Conservation (phyloP, 2,888 invertebrate species). For the Unio delphinus region DNA sequence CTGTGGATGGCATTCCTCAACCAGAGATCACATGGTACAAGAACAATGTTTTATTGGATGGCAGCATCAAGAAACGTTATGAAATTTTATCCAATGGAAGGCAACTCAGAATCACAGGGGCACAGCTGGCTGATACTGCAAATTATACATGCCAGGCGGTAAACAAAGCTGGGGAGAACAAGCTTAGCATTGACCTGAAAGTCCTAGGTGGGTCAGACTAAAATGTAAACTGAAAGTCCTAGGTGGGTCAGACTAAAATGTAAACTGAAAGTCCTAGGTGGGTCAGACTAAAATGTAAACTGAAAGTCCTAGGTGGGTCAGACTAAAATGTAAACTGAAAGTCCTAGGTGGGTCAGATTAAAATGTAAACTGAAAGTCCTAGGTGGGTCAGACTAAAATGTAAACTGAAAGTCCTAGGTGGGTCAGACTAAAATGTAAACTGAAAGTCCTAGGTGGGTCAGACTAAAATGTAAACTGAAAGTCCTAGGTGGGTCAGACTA, state of each 20-base stretch:
- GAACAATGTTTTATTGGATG: slow-evolving; percentile 54
- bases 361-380: slow-evolving; percentile 43
- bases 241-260: too few relatives aligned
- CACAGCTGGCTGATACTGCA: slow-evolving; percentile 59
- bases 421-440: slow-evolving; percentile 1
- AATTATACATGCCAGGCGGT: slow-evolving; percentile 71
- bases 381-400: slow-evolving; percentile 30
- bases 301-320: slow-evolving; percentile 55
- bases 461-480: slow-evolving; percentile 22
- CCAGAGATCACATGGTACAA: slow-evolving; percentile 67
- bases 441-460: slow-evolving; percentile 55
- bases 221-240: too few relatives aligned
- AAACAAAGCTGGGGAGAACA: slow-evolving; percentile 73
- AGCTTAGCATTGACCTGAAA: slow-evolving; percentile 53
- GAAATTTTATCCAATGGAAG: slow-evolving; percentile 56
- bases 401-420: slow-evolving; percentile 55
- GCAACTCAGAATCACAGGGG: slow-evolving; percentile 58
- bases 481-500: slow-evolving; percentile 48
- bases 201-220: slow-evolving; percentile 48
- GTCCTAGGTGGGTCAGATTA: slow-evolving; percentile 47
- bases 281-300: background rate
- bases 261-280: too few relatives aligned
- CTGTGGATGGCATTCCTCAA: slow-evolving; percentile 63
- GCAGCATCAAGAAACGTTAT: slow-evolving; percentile 43
- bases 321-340: slow-evolving; percentile 22